Evolutionary conservation across 2,113 vertebrate genomes (phyloP).

Genomic region (Lophotis ruficrista): DNA sequence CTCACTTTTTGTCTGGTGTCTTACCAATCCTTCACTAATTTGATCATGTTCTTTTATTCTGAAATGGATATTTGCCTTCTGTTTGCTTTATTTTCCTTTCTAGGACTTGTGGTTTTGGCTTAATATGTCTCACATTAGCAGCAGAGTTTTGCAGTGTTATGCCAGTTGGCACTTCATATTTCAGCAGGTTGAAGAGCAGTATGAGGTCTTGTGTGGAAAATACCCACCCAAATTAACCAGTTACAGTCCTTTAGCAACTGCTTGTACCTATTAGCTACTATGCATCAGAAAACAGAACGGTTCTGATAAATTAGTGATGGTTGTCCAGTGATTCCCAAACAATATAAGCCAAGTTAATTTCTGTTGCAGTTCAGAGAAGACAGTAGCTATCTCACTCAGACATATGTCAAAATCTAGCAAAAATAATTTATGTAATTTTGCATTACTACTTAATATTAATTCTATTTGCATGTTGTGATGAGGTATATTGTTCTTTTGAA

Average conservation of each 20-base stretch:
- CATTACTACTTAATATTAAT: background rate
- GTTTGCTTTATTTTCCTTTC: constrained; percentile 31
- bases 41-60: constrained; percentile 54
- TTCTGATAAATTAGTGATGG: background rate
- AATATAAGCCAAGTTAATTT: background rate
- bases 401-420: background rate
- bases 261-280: background rate
- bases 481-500: constrained; percentile 4
- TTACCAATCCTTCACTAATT: background rate
- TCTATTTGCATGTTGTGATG: background rate
- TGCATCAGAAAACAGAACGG: background rate
- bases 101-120: constrained; percentile 55
- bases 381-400: background rate
- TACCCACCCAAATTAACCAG: constrained; percentile 35
- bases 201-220: constrained; percentile 56
- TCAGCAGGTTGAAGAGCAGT: constrained; percentile 68
- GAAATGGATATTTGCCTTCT: constrained; percentile 63
- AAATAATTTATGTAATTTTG: background rate
- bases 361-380: background rate
- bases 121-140: constrained; percentile 45
- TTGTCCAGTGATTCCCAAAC: background rate
- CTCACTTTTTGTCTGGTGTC: background rate
- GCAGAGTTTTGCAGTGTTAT: constrained; percentile 39
- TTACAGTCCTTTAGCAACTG: background rate
- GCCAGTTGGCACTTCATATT: constrained; percentile 61